Conservation (phyloP, 2,113 vertebrate genomes). For the Limanda limanda region DNA sequence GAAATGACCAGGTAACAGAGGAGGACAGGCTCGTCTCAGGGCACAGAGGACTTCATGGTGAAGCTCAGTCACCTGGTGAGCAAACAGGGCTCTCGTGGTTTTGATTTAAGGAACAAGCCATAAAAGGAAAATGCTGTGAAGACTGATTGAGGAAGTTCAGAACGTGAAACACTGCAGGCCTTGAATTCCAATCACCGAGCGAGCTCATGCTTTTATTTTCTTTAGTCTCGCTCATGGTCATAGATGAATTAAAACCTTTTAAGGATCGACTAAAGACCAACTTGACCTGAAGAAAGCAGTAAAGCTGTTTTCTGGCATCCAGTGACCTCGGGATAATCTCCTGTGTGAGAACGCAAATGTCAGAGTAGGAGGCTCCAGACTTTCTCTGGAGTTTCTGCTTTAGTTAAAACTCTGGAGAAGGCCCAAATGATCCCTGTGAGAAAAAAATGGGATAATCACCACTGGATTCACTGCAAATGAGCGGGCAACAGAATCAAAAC, state of each 20-base stretch:
- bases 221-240: neutral
- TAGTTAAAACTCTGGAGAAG: no score
- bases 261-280: neutral
- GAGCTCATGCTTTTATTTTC: constrained; percentile 9
- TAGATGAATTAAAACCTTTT: constrained; percentile 1
- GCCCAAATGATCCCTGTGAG: no score
- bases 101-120: constrained; percentile 40
- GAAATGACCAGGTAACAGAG: constrained; percentile 57
- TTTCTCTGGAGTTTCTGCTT: no score
- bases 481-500: no score
- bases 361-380: no score
- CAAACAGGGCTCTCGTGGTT: constrained; percentile 24
- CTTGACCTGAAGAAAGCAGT: neutral
- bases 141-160: constrained; percentile 14
- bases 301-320: no score
- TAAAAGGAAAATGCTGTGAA: constrained; percentile 34
- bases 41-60: constrained; percentile 14
- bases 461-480: no score
- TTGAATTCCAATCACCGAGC: constrained; percentile 16
- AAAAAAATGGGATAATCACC: no score
- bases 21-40: neutral
- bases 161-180: constrained; percentile 12
- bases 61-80: neutral
- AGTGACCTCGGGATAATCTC: no score
- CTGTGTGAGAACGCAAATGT: no score